These are phyloP conservation scores for Bucorvus abyssinicus DNA, from an alignment of 2,797 vertebrate genomes.

Conservation along the genomic window DNA sequence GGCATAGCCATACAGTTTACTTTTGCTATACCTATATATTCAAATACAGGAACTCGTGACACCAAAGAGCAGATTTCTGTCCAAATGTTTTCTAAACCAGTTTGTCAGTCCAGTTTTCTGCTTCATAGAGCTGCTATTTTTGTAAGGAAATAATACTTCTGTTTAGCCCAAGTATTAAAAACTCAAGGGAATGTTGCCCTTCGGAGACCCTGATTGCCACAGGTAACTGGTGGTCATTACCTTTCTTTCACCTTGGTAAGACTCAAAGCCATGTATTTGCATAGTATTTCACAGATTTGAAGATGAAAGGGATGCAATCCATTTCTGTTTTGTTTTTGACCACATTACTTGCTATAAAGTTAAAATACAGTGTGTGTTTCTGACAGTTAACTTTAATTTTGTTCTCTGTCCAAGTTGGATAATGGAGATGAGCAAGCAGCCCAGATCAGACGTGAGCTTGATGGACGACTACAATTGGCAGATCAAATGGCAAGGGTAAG, in stretches of 20 bases:
- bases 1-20: not conserved
- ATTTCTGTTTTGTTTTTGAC: not conserved
- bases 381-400: conserved; percentile 2
- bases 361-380: not conserved
- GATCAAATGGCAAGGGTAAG: conserved; percentile 90
- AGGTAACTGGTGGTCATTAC: not conserved
- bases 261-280: not conserved
- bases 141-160: not conserved
- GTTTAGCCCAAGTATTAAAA: not conserved
- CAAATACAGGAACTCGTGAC: not conserved
- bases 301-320: not conserved
- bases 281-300: not conserved
- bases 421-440: conserved; percentile 97
- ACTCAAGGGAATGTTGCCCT: not conserved
- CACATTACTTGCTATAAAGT: not conserved
- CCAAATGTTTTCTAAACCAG: not conserved
- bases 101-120: not conserved
- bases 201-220: not conserved
- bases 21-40: not conserved
- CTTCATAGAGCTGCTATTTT: not conserved
- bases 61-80: not conserved
- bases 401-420: conserved; percentile 82
- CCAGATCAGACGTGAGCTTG: conserved; percentile 95
- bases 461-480: conserved; percentile 88
- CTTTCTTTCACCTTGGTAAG: not conserved